Base-by-base conservation (phyloP, 2,113 vertebrate genomes). In the Erpornis zantholeuca region DNA sequence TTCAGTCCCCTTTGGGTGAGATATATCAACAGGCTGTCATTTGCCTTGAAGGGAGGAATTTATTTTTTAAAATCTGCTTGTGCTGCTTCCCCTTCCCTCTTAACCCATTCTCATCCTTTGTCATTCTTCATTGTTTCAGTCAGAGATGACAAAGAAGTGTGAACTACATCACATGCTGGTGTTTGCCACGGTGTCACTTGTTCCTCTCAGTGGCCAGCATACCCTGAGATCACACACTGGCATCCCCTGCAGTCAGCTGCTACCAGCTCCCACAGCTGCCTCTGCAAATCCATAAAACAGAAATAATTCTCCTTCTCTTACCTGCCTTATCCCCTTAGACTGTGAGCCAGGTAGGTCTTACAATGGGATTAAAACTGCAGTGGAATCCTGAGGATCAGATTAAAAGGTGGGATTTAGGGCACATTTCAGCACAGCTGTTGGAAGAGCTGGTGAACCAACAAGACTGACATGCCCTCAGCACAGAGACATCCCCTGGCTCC, bases 1-100 rank as follows among this genome's bases (percentile, higher is more conserved):
- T 52, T 53, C 53, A 44, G 73, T 73, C 91, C 81, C 89, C 73
- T 90, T 38, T 19, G 94, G 93, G 94, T 95, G 93, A 86, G 66
- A 92, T 90, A 22, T 49, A 85, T 91, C 89, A 85, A 57, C 89
- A 92, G 87, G 84, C 94, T 87, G 89, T 61, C 4, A 0, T 89
- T 92, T 87, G 87, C 84, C 78, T 89, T 77, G 64, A 71, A 59
- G 25, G 13, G 57, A 82, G 82, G 82, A 33, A 92, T 53, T 44
- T 44, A 66, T 54, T 60, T 64, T 50, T 71, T 40, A 2, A 6
- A 81, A 85, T 76, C 66, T 79, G 38, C 59, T 61, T 59, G 23
- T n/a, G 52, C 65, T 94, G 57, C 84, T 80, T 44, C 36, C 44
- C 88, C 53, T 94, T 69, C 81, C 61, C 83, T 80, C 65, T 91